phyloP scores from a whole-genome alignment of 2,797 vertebrate species.

The Artibeus jamaicensis region DNA sequence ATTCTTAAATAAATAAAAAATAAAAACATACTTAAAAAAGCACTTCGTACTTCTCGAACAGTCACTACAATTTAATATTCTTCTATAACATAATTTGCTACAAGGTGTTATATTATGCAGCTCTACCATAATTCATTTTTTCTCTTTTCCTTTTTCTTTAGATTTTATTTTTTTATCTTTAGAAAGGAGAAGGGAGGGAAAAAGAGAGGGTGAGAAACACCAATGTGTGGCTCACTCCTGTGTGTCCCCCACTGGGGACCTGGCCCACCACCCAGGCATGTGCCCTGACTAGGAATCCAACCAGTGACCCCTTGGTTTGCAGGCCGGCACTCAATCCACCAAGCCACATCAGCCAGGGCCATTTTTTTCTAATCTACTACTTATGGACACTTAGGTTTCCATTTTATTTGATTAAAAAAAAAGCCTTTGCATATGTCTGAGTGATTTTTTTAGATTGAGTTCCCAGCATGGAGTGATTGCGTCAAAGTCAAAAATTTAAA shows the following conservation, averaged over 20 bases:
- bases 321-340: no score
- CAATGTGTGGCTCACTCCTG: no score
- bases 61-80: neutral
- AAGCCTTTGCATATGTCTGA: neutral
- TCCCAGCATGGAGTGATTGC: neutral
- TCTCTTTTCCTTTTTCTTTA: neutral
- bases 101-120: neutral
- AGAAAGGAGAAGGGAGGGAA: no score
- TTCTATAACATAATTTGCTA: neutral
- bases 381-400: neutral
- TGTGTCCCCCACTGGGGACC: no score
- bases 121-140: neutral
- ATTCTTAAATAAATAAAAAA: neutral
- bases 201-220: no score
- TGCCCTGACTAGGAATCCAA: no score
- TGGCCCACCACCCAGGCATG: no score
- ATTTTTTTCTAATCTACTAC: neutral
- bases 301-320: no score
- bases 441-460: neutral
- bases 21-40: neutral
- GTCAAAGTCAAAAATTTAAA: neutral
- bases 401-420: neutral
- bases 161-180: no score
- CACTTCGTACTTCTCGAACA: neutral
- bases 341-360: no score